phyloP scores from a whole-genome alignment of 1,140 invertebrate genomes.

The Achatina immaculata region DNA sequence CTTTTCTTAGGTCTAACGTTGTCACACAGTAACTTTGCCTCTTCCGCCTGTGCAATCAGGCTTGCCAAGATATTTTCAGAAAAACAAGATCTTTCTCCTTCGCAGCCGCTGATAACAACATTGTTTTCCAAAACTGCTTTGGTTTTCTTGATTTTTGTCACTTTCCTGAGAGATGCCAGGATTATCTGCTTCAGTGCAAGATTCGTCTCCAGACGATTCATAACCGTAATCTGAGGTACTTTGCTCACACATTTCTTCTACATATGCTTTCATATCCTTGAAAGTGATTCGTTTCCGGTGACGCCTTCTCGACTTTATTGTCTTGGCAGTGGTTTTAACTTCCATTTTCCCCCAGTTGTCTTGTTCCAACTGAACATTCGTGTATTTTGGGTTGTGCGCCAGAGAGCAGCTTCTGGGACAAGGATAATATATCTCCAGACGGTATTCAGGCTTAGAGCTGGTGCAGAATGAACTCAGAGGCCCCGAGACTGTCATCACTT shows the following conservation, averaged over 20 bases:
- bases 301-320: background rate
- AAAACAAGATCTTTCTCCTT: background rate
- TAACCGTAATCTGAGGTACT: background rate
- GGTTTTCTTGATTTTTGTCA: background rate
- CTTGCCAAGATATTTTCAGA: background rate
- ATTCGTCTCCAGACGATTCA: background rate
- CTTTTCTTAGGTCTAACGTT: background rate
- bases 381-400: conserved; percentile 41
- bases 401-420: conserved; percentile 39
- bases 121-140: background rate
- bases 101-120: background rate
- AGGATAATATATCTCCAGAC: conserved; percentile 36
- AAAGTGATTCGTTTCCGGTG: background rate
- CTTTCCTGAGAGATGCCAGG: background rate
- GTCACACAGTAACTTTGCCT: background rate
- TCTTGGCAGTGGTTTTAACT: conserved; percentile 3
- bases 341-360: conserved; percentile 1
- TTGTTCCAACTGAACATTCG: background rate
- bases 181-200: background rate
- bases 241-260: background rate
- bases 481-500: background rate
- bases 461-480: background rate
- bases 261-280: background rate
- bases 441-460: conserved; percentile 7
- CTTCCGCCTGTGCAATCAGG: conserved; percentile 24